Evolutionary conservation across 2,797 vertebrate genomes (phyloP), one percentile per base, ranked within the genome.

Genomic region (Octomys mimax): DNA sequence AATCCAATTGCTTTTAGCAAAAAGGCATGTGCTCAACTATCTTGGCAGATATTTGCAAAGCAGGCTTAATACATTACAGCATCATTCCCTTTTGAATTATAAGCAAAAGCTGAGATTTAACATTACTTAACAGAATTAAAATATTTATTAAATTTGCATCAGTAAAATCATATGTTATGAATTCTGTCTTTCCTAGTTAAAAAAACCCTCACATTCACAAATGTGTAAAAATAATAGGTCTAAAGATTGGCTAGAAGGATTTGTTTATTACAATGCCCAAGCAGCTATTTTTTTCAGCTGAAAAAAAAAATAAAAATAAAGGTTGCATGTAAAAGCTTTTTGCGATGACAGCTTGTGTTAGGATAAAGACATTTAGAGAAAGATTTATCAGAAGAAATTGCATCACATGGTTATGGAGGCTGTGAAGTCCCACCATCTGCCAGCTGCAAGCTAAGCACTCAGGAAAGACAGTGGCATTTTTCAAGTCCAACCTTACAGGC

Each of bases 101-200:
- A 80, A 83, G 33, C n/a, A 92, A 92, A 92, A 66, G 14, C 62
- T 92, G 49, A 64, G 39, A 64, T 66, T 87, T 92, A 90, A 87
- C 36, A 73, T 59, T 75, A 33, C 46, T 54, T 89, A 93, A 78
- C 8, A 66, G 68, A 89, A 5, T 84, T 10, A 42, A 95, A 26
- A 73, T 49, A 94, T 94, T 95, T 93, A 80, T 80, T 87, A 95
- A 94, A 57, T 92, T 90, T 36, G 26, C 71, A 92, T 75, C 84
- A 95, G 52, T 36, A 75, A 95, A 83, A 96, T 80, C 64, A 94
- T 66, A 7, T 75, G 28, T 73, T 92, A 94, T 54, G 68, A 89
- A 89, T 89, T 61, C 31, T 75, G 1, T 70, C 24, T 92, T 88
- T 94, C 46, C 62, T 70, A 49, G 94, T 24, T 57, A 80, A 46